Conservation (phyloP, 2,888 invertebrate genomes). For the Amblyjoppa fuscipennis region DNA sequence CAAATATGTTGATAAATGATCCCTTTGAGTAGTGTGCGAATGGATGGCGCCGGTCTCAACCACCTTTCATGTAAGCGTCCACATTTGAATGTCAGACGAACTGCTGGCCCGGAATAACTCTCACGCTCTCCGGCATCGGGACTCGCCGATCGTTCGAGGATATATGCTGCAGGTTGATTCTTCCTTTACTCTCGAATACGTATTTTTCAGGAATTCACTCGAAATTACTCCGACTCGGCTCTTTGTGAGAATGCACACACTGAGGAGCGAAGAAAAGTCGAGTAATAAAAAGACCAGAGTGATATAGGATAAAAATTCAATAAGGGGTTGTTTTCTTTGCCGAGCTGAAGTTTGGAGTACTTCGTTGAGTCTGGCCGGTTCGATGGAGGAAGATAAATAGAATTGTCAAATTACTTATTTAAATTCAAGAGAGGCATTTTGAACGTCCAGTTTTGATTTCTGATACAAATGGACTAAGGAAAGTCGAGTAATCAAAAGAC, state of each 20-base stretch:
- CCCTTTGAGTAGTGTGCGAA: slow-evolving; percentile 82
- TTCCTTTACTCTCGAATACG: slow-evolving; percentile 16
- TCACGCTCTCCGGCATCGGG: slow-evolving; percentile 40
- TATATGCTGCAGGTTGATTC: slow-evolving; percentile 10
- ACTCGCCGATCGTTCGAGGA: slow-evolving; percentile 14
- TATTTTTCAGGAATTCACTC: slow-evolving; percentile 10
- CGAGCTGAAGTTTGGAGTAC: background rate
- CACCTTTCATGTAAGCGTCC: slow-evolving; percentile 76
- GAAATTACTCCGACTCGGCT: background rate
- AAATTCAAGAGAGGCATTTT: background rate
- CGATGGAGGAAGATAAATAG: no score
- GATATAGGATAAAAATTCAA: background rate
- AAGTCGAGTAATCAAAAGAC: background rate
- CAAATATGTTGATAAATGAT: slow-evolving; percentile 85
- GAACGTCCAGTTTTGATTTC: no score
- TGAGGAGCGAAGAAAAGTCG: background rate
- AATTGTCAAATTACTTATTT: background rate
- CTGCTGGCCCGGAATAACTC: slow-evolving; percentile 67
- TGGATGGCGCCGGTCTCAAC: slow-evolving; percentile 76
- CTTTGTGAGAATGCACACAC: background rate
- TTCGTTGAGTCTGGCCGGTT: background rate
- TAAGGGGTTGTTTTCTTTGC: background rate
- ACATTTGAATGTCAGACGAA: slow-evolving; percentile 83
- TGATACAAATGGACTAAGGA: background rate
- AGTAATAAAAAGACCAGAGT: background rate